These are phyloP conservation scores for Malurus cyaneus DNA, from an alignment of 2,113 vertebrate genomes.

Conservation along the genomic window DNA sequence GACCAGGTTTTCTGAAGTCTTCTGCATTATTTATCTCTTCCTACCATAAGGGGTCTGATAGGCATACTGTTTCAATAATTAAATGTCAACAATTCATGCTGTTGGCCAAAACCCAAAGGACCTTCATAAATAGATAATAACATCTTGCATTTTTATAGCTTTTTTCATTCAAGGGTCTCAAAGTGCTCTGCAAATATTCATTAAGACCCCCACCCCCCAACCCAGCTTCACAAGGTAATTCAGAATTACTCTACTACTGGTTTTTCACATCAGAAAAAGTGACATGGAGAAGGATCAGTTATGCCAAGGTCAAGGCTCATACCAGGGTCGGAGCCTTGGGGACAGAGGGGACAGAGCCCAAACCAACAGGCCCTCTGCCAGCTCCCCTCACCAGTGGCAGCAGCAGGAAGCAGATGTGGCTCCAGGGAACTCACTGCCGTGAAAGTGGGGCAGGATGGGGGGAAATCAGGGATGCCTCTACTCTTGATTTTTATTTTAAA, in stretches of 20 bases:
- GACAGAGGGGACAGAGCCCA: background rate
- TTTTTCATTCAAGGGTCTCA: slow-evolving; percentile 49
- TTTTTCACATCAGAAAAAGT: background rate
- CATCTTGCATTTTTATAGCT: slow-evolving; percentile 59
- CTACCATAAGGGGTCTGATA: slow-evolving; percentile 64
- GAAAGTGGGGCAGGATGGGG: background rate
- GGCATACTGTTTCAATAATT: slow-evolving; percentile 70
- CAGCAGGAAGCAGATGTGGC: background rate
- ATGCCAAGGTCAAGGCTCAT: background rate
- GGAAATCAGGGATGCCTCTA: background rate
- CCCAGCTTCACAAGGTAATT: background rate
- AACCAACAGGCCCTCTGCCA: background rate
- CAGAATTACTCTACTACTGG: background rate
- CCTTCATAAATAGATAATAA: slow-evolving; percentile 62
- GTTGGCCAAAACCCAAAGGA: slow-evolving; percentile 63
- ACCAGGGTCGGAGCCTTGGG: rapidly evolving
- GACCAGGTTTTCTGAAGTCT: slow-evolving; percentile 67
- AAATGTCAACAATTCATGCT: slow-evolving; percentile 72
- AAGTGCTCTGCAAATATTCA: slow-evolving; percentile 30
- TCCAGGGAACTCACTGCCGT: background rate
- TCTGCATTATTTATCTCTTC: slow-evolving; percentile 71
- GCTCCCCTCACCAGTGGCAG: rapidly evolving
- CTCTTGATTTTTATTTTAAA: background rate
- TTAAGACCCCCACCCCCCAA: background rate
- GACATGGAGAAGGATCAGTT: background rate